These are phyloP conservation scores for Drosophila trapezifrons DNA, from an alignment of 1,140 invertebrate species.

Conservation along the genomic window DNA sequence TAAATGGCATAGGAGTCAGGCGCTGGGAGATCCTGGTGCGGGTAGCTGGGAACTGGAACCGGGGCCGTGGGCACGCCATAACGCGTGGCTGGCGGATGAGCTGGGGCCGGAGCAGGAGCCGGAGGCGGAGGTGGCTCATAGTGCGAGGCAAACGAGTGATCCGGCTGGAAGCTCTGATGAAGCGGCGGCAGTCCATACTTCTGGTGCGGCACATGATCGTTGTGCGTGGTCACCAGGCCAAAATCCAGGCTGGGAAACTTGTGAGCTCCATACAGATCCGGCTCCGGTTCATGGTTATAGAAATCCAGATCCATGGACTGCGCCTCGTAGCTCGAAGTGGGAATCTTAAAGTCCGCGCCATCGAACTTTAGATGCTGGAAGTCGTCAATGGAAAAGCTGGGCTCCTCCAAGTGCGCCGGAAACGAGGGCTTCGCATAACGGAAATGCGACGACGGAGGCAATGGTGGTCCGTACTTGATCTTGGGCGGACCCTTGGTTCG, in stretches of 20 bases:
- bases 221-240: slow-evolving; percentile 13
- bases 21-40: slow-evolving; percentile 22
- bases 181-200: slow-evolving; percentile 66
- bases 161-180: slow-evolving; percentile 49
- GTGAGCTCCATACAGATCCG: slow-evolving; percentile 60
- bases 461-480: slow-evolving; percentile 66
- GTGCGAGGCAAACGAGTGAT: slow-evolving; percentile 46
- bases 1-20: slow-evolving; percentile 64
- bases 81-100: slow-evolving; percentile 26
- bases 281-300: slow-evolving; percentile 58
- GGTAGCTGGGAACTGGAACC: slow-evolving; percentile 33
- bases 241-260: slow-evolving; percentile 66
- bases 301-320: slow-evolving; percentile 80
- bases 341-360: slow-evolving; percentile 63
- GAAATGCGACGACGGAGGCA: slow-evolving; percentile 22
- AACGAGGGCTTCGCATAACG: slow-evolving; percentile 50
- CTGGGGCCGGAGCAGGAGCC: background rate
- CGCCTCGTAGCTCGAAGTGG: slow-evolving; percentile 69
- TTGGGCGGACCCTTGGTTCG: slow-evolving; percentile 63
- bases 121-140: slow-evolving; percentile 43
- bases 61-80: slow-evolving; percentile 49
- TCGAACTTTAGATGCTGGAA: slow-evolving; percentile 77
- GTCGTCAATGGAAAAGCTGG: slow-evolving; percentile 62
- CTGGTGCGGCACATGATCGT: slow-evolving; percentile 59
- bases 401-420: slow-evolving; percentile 49